Evolutionary conservation across 2,797 vertebrate genomes (phyloP), one percentile per base, ranked within the genome.

Genomic region (Molossus molossus): DNA sequence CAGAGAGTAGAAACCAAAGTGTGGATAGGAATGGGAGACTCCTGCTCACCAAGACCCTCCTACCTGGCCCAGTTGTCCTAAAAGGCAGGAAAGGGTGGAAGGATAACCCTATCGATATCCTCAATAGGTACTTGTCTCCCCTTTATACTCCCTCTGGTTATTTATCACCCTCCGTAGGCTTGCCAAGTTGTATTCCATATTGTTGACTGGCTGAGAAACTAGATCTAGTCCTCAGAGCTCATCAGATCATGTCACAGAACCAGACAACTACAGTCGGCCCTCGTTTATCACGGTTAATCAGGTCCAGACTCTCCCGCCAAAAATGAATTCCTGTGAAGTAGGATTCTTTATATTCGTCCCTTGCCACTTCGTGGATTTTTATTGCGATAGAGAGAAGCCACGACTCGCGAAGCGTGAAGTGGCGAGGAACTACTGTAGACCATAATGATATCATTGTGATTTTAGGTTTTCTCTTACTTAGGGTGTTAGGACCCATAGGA

Each of bases 381-480:
- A 33, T 33, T 33, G 33, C 33, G 33, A 33, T 33, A 33, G 33
- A 33, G 33, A 33, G 33, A 45, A 45, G 40, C 40, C 40, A 3
- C 40, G 40, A 45, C 40, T 45, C 5, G 4, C 40, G 5, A 45
- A 45, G 40, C 40, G 40, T 45, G 40, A 45, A 45, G 40, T 45
- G 40, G 40, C 5, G 3, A 45, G 40, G 40, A 45, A 33, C 33
- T 33, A 33, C 33, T 33, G 33, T 33, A 84, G 53, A 94, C 29
- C 25, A 10, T 73, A 85, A 57, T 82, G 75, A 53, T 80, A 75
- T 76, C 77, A 94, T 86, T 83, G 48, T 91, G 65, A 65, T 60
- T 84, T 96, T 79, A 86, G 53, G 27, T 90, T 96, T 92, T 94
- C 27, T 92, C 72, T 86, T 80, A 48, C 18, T 70, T 25, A 27